Evolutionary conservation across 2,888 invertebrate genomes (phyloP).

Genomic region (Thecophora atra): DNA sequence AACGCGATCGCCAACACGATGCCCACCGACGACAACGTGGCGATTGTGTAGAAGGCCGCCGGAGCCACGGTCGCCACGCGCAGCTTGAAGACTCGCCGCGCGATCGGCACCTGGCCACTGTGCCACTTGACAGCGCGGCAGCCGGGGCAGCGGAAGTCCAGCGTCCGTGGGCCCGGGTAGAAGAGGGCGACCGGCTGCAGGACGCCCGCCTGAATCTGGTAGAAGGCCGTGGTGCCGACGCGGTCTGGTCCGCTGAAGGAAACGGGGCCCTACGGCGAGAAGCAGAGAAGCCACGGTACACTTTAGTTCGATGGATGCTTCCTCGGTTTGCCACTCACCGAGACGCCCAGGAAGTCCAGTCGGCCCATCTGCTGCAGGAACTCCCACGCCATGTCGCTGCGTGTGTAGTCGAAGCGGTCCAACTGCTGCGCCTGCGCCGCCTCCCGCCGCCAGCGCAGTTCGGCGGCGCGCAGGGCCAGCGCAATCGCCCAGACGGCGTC

Average conservation of each 20-base stretch:
- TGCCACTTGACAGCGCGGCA: conserved; percentile 78
- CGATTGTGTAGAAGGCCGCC: conserved; percentile 78
- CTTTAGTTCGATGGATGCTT: not conserved
- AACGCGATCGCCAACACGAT: conserved; percentile 79
- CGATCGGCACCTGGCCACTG: conserved; percentile 82
- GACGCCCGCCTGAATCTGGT: conserved; percentile 85
- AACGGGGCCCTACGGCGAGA: conserved; percentile 78
- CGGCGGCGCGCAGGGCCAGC: conserved; percentile 75
- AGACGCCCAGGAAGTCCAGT: conserved; percentile 83
- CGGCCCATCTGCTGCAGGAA: conserved; percentile 77
- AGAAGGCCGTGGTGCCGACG: conserved; percentile 85
- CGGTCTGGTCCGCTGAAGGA: conserved; percentile 90
- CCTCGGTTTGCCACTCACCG: conserved; percentile 81
- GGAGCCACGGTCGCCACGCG: conserved; percentile 81
- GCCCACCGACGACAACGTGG: conserved; percentile 78
- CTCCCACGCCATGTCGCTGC: conserved; percentile 77
- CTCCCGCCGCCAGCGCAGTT: conserved; percentile 69
- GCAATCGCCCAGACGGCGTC: conserved; percentile 94
- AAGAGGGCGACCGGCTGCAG: conserved; percentile 79
- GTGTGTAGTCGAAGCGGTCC: conserved; percentile 77
- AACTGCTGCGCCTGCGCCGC: conserved; percentile 64
- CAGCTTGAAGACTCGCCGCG: conserved; percentile 78
- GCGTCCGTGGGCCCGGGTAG: conserved; percentile 70
- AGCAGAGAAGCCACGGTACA: conserved; percentile 6
- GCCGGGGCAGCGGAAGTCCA: conserved; percentile 76